Conservation (phyloP, 1,140 invertebrate genomes). For the Micrasema minimum region DNA sequence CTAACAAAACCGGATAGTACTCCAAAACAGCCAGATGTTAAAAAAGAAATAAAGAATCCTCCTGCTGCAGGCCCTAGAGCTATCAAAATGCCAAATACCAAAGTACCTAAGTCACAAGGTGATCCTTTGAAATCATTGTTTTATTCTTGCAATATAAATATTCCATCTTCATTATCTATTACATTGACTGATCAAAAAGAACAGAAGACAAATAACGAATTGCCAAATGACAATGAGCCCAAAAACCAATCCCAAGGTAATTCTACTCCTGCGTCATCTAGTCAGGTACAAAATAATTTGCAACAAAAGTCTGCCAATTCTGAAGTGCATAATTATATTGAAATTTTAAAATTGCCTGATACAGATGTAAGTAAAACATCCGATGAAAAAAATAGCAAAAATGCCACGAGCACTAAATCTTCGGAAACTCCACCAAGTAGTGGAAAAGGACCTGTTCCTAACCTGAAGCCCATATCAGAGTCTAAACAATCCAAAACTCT, state of each 20-base stretch:
- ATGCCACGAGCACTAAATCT: conserved; percentile 52
- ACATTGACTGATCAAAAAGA: conserved; percentile 69
- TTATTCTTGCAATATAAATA: conserved; percentile 70
- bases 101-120: conserved; percentile 56
- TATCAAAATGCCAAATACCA: conserved; percentile 29
- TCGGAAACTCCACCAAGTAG: conserved; percentile 54
- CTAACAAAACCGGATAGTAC: conserved; percentile 14
- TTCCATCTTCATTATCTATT: conserved; percentile 70
- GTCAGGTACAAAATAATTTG: conserved; percentile 26
- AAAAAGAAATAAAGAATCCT: conserved; percentile 27
- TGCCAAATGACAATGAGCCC: conserved; percentile 54
- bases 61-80: conserved; percentile 20
- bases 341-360: conserved; percentile 70
- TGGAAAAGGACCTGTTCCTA: conserved; percentile 65
- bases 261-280: conserved; percentile 21
- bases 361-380: conserved; percentile 58
- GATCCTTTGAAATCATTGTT: conserved; percentile 68
- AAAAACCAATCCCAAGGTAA: conserved; percentile 30
- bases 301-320: conserved; percentile 59
- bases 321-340: conserved; percentile 70
- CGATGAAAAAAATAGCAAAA: conserved; percentile 55
- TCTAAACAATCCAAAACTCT: conserved; percentile 61
- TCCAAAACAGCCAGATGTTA: conserved; percentile 12
- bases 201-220: conserved; percentile 43
- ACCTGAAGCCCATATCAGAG: conserved; percentile 65